Conservation (phyloP, 2,797 vertebrate genomes). For the Phrynocephalus guinanensis region DNA sequence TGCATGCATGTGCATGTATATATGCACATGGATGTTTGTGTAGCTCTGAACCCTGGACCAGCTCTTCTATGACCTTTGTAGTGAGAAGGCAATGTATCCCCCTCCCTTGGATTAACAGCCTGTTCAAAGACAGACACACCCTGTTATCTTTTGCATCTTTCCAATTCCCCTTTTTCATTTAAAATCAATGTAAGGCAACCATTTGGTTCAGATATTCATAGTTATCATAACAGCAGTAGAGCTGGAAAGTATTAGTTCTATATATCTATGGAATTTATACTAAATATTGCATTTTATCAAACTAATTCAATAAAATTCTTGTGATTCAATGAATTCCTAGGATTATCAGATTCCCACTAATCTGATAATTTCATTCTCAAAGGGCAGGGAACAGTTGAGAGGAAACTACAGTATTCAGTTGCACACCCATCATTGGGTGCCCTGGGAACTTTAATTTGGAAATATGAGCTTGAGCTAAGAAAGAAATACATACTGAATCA, state of each 20-base stretch:
- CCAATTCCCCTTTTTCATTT: background rate
- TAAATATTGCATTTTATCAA: slow-evolving; percentile 40
- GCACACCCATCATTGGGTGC: slow-evolving; percentile 12
- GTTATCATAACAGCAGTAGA: slow-evolving; percentile 20
- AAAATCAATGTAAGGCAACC: slow-evolving; percentile 28
- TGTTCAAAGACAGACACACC: background rate
- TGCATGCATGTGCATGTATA: too few species aligned
- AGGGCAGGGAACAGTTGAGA: slow-evolving; percentile 21
- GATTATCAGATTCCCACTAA: slow-evolving; percentile 53
- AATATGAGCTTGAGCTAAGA: slow-evolving; percentile 38
- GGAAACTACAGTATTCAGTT: slow-evolving; percentile 6
- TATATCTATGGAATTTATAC: slow-evolving; percentile 47
- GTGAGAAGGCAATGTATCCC: background rate
- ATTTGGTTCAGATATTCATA: slow-evolving; percentile 34
- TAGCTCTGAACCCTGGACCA: too few species aligned
- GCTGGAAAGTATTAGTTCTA: slow-evolving; percentile 22
- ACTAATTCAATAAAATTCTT: slow-evolving; percentile 32
- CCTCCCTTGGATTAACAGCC: background rate
- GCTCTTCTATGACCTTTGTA: background rate
- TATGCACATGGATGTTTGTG: too few species aligned
- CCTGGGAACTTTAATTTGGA: slow-evolving; percentile 37
- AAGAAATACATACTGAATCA: slow-evolving; percentile 12
- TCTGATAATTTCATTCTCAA: slow-evolving; percentile 28
- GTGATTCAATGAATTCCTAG: slow-evolving; percentile 38
- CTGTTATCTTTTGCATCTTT: slow-evolving; percentile 10